Conservation (phyloP, 2,888 invertebrate genomes). For the Lamellibrachia columna region DNA sequence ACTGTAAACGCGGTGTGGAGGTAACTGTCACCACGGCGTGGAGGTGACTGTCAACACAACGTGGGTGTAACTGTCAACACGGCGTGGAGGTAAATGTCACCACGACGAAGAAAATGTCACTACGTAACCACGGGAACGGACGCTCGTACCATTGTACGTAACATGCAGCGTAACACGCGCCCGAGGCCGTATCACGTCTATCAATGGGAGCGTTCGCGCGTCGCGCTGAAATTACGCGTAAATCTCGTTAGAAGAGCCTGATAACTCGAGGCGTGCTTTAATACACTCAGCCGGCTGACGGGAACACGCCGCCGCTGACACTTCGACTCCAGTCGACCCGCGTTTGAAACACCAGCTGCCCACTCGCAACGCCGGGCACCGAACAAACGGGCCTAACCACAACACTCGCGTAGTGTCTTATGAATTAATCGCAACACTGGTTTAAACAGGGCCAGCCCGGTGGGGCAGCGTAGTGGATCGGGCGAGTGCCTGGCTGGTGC, state of each 20-base stretch:
- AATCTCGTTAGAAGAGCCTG: neutral
- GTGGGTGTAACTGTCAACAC: neutral
- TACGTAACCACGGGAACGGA: neutral
- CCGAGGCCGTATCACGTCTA: neutral
- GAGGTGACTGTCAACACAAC: neutral
- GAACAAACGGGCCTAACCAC: neutral
- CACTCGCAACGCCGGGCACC: neutral
- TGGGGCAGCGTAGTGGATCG: neutral
- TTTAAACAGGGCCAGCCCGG: neutral
- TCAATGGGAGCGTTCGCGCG: constrained; percentile 6
- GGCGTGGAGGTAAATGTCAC: neutral
- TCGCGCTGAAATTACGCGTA: constrained; percentile 4
- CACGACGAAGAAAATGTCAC: neutral
- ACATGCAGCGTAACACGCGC: neutral
- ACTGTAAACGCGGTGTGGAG: neutral
- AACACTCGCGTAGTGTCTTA: neutral
- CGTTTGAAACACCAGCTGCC: neutral
- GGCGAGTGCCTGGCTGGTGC: neutral
- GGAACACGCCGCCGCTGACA: neutral
- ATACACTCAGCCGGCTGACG: neutral
- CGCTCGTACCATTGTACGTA: neutral
- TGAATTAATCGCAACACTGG: neutral
- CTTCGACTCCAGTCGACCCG: neutral
- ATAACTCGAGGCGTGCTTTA: constrained; percentile 16
- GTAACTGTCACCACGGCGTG: no score